Conservation (phyloP, 1,140 invertebrate species). For the Yoshiicerus persimilis region DNA sequence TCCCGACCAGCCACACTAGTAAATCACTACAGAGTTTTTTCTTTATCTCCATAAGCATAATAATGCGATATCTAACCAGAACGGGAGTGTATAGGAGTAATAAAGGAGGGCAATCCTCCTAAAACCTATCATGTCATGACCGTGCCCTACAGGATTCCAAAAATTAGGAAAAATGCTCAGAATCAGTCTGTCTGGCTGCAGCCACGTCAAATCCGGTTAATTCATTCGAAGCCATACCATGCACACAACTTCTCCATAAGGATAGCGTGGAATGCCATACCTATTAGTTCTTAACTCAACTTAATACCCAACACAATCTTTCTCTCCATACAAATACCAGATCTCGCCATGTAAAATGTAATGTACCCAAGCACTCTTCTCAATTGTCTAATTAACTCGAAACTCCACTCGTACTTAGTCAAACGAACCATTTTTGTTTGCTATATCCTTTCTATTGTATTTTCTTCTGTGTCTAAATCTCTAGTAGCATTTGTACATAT, state of each 20-base stretch:
- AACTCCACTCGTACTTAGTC: neutral
- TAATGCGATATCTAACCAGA: neutral
- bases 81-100: neutral
- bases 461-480: neutral
- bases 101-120: neutral
- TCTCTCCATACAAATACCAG: neutral
- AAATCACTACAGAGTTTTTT: constrained; percentile 20
- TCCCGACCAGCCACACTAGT: neutral
- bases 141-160: constrained; percentile 10
- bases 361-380: constrained; percentile 13
- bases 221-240: neutral
- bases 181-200: neutral
- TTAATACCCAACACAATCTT: neutral
- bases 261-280: neutral
- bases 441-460: neutral
- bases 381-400: constrained; percentile 44
- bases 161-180: constrained; percentile 28
- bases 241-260: neutral
- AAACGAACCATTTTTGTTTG: too few relatives aligned
- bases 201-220: neutral
- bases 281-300: neutral
- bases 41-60: neutral
- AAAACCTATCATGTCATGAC: constrained; percentile 14
- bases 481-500: neutral
- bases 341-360: neutral